Base-by-base conservation (phyloP, 1,140 invertebrate genomes). In the Paraescarpia echinospica region DNA sequence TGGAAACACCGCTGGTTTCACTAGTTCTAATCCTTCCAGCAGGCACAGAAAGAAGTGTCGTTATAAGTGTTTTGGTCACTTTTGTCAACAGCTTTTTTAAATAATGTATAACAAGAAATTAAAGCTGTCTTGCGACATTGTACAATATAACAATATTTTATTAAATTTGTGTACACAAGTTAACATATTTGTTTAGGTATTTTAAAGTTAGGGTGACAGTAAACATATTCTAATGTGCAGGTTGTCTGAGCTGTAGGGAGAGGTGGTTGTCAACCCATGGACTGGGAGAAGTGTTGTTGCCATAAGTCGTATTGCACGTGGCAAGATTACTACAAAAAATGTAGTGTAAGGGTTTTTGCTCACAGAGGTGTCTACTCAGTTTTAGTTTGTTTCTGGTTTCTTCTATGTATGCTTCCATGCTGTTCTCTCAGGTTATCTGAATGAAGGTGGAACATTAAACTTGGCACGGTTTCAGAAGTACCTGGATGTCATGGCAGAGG, bases 361-460 rank as follows among this genome's bases (percentile, higher is more conserved):
- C 22, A 77, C 59, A 77, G 59, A 5, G 59, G 22, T 12, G 22
- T 18, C 2, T 77, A 77, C 0, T 2, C 0, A 0, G 14, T 18
- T 77, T 12, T 77, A 22, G 59, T 22, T 27, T 0, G 48, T 77
- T 77, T 77, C 12, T 77, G 59, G 18, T 77, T 77, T 77, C 59
- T 77, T 77, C 59, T 77, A 77, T 77, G 27, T 2, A 27, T 77
- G 4, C 2, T 77, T 77, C 5, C 12, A 77, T 77, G 59, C 22
- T 90, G 27, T 90, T 94, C 92, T 95, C 96, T 93, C 92, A 98
- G 98, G 98, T 27, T 99, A 99, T 95, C 97, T 99, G 91, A 99
- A 99, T 96, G 98, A 99, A 96, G 96, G 96, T 12, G 99, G 99
- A 8, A 97, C 97, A 91, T 96, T 99, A 59, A 98, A 99, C 95